Percentiles rank a stretch among this genome's conserved stretches.
phyloP scores from a whole-genome alignment of 1,140 invertebrate genomes.

The Neodiprion lecontei region DNA sequence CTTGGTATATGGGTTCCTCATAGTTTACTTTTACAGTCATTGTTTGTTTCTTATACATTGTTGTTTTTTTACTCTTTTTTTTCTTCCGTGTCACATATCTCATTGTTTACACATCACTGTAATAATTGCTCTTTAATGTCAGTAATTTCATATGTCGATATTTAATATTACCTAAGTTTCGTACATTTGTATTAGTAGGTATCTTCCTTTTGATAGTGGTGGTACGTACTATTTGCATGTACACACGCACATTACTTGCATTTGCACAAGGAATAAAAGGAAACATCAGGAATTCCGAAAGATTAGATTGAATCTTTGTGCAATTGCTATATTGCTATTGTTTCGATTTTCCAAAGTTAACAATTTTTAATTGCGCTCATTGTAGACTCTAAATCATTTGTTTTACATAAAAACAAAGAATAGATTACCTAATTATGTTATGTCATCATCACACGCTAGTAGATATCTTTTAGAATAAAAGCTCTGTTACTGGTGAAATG shows the following conservation, averaged over 20 bases:
- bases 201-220: slow-evolving; percentile 21
- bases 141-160: not conserved
- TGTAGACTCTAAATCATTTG: not conserved
- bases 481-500: slow-evolving; percentile 53
- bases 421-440: slow-evolving; percentile 24
- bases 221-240: slow-evolving; percentile 34
- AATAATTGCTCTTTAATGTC: not conserved
- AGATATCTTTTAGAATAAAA: slow-evolving; percentile 54
- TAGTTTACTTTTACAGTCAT: not conserved
- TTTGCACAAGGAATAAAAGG: slow-evolving; percentile 24
- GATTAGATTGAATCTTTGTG: slow-evolving; percentile 20
- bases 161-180: not conserved
- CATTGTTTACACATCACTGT: no score
- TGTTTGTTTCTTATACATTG: not conserved
- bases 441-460: slow-evolving; percentile 44
- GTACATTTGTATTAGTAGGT: slow-evolving; percentile 26
- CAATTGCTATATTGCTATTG: slow-evolving; percentile 13
- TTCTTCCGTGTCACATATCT: no score
- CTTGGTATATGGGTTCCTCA: not conserved
- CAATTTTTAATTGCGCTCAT: not conserved
- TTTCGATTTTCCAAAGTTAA: not conserved
- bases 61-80: not conserved
- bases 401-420: not conserved
- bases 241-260: slow-evolving; percentile 25
- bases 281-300: slow-evolving; percentile 3